Evolutionary conservation across 2,888 invertebrate genomes (phyloP), one percentile per base, ranked within the genome.

Genomic region (Yponomeuta malinellus): DNA sequence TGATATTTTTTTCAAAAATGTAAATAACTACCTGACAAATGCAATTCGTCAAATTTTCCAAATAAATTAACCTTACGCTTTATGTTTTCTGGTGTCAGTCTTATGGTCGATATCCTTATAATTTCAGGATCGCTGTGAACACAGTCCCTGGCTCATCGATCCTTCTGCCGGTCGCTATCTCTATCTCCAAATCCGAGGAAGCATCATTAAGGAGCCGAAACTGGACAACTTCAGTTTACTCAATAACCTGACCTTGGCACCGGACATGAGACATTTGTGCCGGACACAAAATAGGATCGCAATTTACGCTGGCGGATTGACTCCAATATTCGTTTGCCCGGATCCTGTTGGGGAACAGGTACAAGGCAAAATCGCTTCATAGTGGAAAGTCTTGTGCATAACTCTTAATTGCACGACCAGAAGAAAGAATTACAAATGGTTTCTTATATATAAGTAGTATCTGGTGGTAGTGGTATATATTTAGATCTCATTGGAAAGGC

Each of bases 131-230:
- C 95, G 95, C 74, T 97, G 97, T 78, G 96, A 96, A 76, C 94
- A 94, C 70, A 94, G 95, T 73, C 97, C 97, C 0, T 96, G 96
- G 94, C 92, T 96, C 65, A 96, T 97, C 74, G 96, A 96, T 78
- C 97, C 95, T 0, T 94, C 94, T 0, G 94, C 94, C 10, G 95
- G 95, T 68, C 95, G 95, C 74, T 97, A 95, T 80, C 92, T 97
- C 6, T 97, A 97, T 87, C 94, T 97, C 33, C 96, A 96, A 82
- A 93, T 96, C 73, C 94, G 94, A 74, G 97, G 97, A 1, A 93
- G 93, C 75, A 90, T 93, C 70, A 89, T 93, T 75, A 87, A 86
- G 33, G 93, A 93, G 73, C 92, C 92, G 0, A 86, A 87, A 37
- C 75, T 93, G 48, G 92, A 93, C 73, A 92, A 92, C 78, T 90